phyloP scores from a whole-genome alignment of 37 sponge, comb jelly and placozoan species.

The Eunapius fragilis region DNA sequence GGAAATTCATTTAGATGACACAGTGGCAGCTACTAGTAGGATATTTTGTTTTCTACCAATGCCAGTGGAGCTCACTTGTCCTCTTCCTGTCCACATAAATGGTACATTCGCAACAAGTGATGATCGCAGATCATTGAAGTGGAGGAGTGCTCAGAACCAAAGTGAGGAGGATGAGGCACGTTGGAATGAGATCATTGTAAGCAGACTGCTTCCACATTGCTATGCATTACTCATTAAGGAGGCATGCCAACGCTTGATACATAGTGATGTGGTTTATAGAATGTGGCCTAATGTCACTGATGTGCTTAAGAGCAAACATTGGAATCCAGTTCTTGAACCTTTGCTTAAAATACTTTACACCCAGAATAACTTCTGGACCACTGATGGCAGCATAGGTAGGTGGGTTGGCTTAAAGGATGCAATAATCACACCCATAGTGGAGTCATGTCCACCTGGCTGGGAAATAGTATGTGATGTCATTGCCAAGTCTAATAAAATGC shows the following conservation, averaged over 20 bases:
- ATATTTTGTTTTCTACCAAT: constrained; percentile 78
- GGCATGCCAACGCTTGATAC: not conserved
- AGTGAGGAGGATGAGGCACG: constrained; percentile 38
- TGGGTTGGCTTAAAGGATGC: not conserved
- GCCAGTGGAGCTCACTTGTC: constrained; percentile 40
- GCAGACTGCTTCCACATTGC: constrained; percentile 42
- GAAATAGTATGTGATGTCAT: constrained; percentile 1
- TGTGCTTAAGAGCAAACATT: not conserved
- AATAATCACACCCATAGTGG: not conserved
- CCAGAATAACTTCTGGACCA: constrained; percentile 3
- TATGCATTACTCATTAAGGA: constrained; percentile 37
- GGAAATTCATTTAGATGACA: not conserved
- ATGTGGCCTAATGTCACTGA: constrained; percentile 38
- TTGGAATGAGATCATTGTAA: constrained; percentile 59
- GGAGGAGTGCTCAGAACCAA: constrained; percentile 42
- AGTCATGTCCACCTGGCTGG: not conserved
- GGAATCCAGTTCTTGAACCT: constrained; percentile 17
- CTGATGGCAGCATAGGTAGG: constrained; percentile 24
- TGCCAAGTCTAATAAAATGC: constrained; percentile 2
- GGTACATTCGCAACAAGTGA: constrained; percentile 66
- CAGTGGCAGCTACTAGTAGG: not conserved
- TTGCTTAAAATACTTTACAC: constrained; percentile 3
- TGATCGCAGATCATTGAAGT: constrained; percentile 52
- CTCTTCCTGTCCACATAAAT: constrained; percentile 70
- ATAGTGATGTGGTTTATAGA: constrained; percentile 11